Evolutionary conservation across 2,113 vertebrate genomes (phyloP).

Genomic region (Gnathonemus echidnorhynchus): DNA sequence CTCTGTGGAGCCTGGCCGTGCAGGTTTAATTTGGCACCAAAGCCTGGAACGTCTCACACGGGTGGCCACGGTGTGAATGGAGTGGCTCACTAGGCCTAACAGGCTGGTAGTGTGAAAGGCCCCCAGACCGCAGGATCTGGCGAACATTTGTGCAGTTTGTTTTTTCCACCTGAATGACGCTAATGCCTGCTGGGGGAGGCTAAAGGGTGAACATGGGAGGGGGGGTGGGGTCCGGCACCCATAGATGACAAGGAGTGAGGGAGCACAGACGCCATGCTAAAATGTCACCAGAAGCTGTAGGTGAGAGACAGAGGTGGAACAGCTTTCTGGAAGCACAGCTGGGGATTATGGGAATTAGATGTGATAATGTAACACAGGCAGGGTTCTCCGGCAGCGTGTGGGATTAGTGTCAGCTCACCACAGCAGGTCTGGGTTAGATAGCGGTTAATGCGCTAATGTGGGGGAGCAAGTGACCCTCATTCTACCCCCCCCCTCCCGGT

Average conservation of each 20-base stretch:
- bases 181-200: constrained; percentile 40
- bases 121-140: constrained; percentile 65
- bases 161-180: constrained; percentile 67
- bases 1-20: constrained; percentile 19
- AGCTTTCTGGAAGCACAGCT: constrained; percentile 52
- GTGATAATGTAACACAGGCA: constrained; percentile 63
- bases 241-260: constrained; percentile 25
- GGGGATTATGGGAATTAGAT: constrained; percentile 61
- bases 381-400: constrained; percentile 53
- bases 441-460: constrained; percentile 62
- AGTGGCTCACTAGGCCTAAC: constrained; percentile 23
- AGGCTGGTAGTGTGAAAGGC: constrained; percentile 49
- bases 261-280: constrained; percentile 27
- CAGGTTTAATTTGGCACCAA: constrained; percentile 20
- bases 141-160: constrained; percentile 71
- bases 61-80: constrained; percentile 43
- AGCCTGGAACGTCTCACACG: constrained; percentile 50
- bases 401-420: constrained; percentile 58
- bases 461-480: constrained; percentile 59
- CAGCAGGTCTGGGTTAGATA: constrained; percentile 69
- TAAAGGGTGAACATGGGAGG: not conserved
- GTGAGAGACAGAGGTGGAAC: constrained; percentile 63
- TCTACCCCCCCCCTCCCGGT: constrained; percentile 11
- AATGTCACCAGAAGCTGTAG: constrained; percentile 64
- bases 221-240: constrained; percentile 48